A percentile compares a stretch with the other conserved stretches of the same genome.
These are phyloP conservation scores for Heteromurus nitidus DNA, from an alignment of 2,888 invertebrate species.

Conservation along the genomic window DNA sequence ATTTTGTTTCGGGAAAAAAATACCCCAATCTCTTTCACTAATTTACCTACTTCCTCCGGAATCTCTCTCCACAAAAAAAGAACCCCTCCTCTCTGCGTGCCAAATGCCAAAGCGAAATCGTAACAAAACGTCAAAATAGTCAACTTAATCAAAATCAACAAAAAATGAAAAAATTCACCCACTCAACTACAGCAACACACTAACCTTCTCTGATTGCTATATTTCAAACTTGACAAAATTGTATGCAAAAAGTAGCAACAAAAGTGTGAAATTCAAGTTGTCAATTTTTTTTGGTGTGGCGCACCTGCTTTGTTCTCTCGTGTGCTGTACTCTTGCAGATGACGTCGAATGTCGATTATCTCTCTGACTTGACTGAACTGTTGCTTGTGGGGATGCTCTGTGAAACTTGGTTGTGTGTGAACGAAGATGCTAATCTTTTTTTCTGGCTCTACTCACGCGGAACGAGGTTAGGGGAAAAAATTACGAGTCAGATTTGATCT, in stretches of 20 bases:
- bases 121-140: neutral
- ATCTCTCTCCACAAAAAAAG: constrained; percentile 26
- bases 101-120: neutral
- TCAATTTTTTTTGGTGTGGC: constrained; percentile 11
- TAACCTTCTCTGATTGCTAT: too few relatives aligned
- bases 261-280: constrained; percentile 6
- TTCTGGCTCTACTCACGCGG: too few relatives aligned
- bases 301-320: constrained; percentile 5
- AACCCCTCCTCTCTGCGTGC: neutral
- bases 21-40: constrained; percentile 23
- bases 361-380: too few relatives aligned
- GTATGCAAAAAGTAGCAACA: neutral
- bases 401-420: too few relatives aligned
- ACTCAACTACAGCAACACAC: too few relatives aligned
- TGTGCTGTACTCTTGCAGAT: neutral
- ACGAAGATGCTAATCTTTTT: too few relatives aligned
- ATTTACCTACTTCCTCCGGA: constrained; percentile 44
- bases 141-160: neutral
- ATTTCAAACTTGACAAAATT: too few relatives aligned
- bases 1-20: neutral
- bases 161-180: neutral
- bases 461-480: too few relatives aligned
- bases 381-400: too few relatives aligned
- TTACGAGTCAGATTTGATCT: too few relatives aligned
- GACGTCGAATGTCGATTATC: too few relatives aligned